Conservation (phyloP, 37 sponge, comb jelly and placozoan genomes). For the Aplysina aerophoba region DNA sequence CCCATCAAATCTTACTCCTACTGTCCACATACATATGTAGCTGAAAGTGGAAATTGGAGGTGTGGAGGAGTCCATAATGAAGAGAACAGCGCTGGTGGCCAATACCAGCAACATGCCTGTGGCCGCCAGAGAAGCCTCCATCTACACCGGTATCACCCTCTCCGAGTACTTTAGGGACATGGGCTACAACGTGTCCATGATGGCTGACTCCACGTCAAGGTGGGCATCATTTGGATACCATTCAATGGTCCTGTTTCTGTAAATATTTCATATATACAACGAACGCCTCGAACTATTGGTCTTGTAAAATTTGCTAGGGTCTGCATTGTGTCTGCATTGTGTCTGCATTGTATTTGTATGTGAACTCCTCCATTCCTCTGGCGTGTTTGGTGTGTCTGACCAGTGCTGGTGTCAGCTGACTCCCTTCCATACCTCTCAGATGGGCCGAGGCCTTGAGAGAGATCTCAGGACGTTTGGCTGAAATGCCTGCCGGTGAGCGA, state of each 20-base stretch:
- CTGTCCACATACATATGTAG: constrained; percentile 63
- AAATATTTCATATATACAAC: no score
- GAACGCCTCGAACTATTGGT: no score
- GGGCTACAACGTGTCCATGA: constrained; percentile 99
- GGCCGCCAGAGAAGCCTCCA: constrained; percentile 98
- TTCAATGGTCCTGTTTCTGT: no score
- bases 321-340: no score
- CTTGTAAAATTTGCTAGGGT: no score
- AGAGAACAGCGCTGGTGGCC: constrained; percentile 97
- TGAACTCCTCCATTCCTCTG: no score
- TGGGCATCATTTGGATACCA: not conserved
- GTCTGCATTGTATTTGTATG: no score
- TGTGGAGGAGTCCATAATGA: constrained; percentile 95
- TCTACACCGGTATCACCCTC: constrained; percentile 98
- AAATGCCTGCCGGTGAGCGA: constrained; percentile 95
- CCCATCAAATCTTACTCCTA: not conserved
- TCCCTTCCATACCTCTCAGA: not conserved
- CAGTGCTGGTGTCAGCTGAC: no score
- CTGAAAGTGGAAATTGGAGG: constrained; percentile 90
- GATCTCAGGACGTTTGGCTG: constrained; percentile 98
- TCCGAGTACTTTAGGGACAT: constrained; percentile 99
- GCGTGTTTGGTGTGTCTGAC: not conserved
- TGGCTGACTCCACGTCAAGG: constrained; percentile 98
- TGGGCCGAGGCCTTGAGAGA: constrained; percentile 99
- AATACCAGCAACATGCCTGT: constrained; percentile 99